Conservation (phyloP, 2,888 invertebrate genomes). For the Apamea epomidion region DNA sequence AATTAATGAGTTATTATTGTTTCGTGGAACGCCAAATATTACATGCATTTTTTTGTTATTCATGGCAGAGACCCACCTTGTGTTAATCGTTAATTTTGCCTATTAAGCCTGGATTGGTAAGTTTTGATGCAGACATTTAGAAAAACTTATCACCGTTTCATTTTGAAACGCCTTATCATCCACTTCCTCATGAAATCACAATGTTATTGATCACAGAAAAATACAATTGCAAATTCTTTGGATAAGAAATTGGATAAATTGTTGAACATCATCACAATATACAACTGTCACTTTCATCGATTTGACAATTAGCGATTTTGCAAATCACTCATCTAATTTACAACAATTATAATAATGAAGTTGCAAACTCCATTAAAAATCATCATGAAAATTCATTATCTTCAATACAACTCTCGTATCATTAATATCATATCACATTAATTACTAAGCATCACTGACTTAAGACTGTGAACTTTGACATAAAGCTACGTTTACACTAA, state of each 20-base stretch:
- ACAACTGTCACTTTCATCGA: constrained; percentile 37
- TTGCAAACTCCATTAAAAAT: constrained; percentile 5
- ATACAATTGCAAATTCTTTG: neutral
- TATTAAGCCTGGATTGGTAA: neutral
- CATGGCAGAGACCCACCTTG: neutral
- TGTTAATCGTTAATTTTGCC: neutral
- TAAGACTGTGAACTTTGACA: constrained; percentile 58
- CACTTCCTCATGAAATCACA: constrained; percentile 7
- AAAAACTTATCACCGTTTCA: neutral
- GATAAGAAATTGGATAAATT: neutral
- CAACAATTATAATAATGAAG: neutral
- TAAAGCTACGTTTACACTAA: constrained; percentile 47
- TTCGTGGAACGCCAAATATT: constrained; percentile 27
- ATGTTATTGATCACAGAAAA: constrained; percentile 9
- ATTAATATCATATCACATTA: constrained; percentile 20
- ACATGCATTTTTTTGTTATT: constrained; percentile 2
- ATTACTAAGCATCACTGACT: constrained; percentile 31
- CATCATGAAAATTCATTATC: constrained; percentile 7
- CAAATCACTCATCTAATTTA: constrained; percentile 26
- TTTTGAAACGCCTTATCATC: neutral
- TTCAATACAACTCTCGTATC: constrained; percentile 16
- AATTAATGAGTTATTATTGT: constrained; percentile 33
- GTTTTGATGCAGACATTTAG: neutral
- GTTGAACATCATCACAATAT: constrained; percentile 10
- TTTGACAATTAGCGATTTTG: constrained; percentile 28